Conservation (phyloP, 2,888 invertebrate species). For the Eumerus sabulonum region DNA sequence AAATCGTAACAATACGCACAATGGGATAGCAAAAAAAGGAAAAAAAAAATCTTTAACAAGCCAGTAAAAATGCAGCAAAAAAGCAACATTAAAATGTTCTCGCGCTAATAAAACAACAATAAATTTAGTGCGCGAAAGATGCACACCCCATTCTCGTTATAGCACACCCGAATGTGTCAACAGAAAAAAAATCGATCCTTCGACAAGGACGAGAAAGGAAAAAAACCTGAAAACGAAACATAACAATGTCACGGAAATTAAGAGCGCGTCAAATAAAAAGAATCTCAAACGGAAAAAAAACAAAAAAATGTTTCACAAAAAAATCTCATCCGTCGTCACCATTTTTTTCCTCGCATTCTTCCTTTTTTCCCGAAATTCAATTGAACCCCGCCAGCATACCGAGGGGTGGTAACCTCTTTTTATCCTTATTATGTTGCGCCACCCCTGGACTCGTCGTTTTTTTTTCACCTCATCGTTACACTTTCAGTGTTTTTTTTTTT, state of each 20-base stretch:
- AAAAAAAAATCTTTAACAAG: constrained; percentile 53
- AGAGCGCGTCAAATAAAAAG: constrained; percentile 68
- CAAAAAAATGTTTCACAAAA: constrained; percentile 29
- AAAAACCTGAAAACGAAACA: constrained; percentile 37
- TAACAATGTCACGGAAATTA: constrained; percentile 68
- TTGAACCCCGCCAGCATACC: constrained; percentile 58
- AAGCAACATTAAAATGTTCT: constrained; percentile 65
- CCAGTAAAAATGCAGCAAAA: constrained; percentile 39
- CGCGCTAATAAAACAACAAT: constrained; percentile 64
- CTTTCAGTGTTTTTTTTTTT: too few relatives aligned
- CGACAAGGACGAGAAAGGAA: constrained; percentile 1
- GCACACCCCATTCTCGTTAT: constrained; percentile 40
- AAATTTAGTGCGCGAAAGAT: constrained; percentile 59
- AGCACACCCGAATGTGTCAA: too few relatives aligned
- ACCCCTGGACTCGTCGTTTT: constrained; percentile 57
- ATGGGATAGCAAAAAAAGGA: constrained; percentile 56
- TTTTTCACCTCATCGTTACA: constrained; percentile 5
- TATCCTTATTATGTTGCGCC: constrained; percentile 58
- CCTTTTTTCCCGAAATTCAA: constrained; percentile 48
- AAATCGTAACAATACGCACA: constrained; percentile 60
- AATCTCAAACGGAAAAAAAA: constrained; percentile 19
- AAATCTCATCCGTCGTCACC: constrained; percentile 64
- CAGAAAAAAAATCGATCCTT: too few relatives aligned
- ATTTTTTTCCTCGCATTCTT: constrained; percentile 45
- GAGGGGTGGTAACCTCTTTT: constrained; percentile 64